These are phyloP conservation scores for Formica selysi DNA, from an alignment of 1,140 invertebrate genomes.

Conservation along the genomic window DNA sequence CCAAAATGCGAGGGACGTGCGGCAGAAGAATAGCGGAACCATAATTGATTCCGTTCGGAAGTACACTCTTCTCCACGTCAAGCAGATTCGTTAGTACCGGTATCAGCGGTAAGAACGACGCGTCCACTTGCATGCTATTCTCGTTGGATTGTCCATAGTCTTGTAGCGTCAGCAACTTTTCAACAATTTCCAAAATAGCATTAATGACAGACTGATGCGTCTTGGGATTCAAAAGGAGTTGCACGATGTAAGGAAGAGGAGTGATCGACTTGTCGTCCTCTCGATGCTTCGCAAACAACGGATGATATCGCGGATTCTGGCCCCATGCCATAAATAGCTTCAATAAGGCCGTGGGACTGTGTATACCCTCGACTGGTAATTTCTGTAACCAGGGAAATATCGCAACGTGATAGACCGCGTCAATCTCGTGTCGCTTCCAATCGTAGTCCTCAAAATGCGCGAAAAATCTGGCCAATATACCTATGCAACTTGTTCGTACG, in stretches of 20 bases:
- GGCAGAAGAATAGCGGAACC: slow-evolving; percentile 92
- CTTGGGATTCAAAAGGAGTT: slow-evolving; percentile 90
- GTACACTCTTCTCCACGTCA: slow-evolving; percentile 51
- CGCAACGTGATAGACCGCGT: slow-evolving; percentile 91
- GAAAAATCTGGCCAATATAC: slow-evolving; percentile 91
- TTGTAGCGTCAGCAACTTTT: slow-evolving; percentile 91
- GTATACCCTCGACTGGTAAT: slow-evolving; percentile 92
- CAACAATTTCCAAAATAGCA: slow-evolving; percentile 92
- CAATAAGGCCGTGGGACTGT: slow-evolving; percentile 93
- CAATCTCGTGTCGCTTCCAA: slow-evolving; percentile 91
- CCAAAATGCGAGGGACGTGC: slow-evolving; percentile 90
- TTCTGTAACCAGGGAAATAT: slow-evolving; percentile 94
- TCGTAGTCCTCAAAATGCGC: slow-evolving; percentile 92
- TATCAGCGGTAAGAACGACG: slow-evolving; percentile 66
- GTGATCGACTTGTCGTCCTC: slow-evolving; percentile 84
- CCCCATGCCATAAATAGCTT: slow-evolving; percentile 93
- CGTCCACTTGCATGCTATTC: slow-evolving; percentile 80
- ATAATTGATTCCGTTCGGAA: slow-evolving; percentile 88
- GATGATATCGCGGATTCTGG: slow-evolving; percentile 91
- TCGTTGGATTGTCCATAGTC: slow-evolving; percentile 87
- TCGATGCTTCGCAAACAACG: slow-evolving; percentile 89
- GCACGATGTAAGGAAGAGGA: slow-evolving; percentile 89
- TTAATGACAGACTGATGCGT: slow-evolving; percentile 89
- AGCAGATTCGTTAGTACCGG: slow-evolving; percentile 76
- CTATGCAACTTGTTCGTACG: slow-evolving; percentile 88